Evolutionary conservation across 2,797 vertebrate genomes (phyloP).

Genomic region (Psittacula derbiana): DNA sequence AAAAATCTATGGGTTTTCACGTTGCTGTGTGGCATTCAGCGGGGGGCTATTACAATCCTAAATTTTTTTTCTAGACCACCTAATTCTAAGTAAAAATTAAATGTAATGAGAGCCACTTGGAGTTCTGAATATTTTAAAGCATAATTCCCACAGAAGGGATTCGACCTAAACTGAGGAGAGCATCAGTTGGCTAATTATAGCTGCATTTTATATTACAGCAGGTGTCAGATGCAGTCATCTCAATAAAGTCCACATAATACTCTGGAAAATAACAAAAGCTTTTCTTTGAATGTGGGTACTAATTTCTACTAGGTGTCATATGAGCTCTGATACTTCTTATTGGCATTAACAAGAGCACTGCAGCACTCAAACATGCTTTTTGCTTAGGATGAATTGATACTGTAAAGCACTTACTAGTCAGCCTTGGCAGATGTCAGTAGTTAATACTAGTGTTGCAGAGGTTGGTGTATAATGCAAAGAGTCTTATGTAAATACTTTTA

Average conservation of each 20-base stretch:
- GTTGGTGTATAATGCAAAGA: constrained; percentile 79
- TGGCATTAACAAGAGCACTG: constrained; percentile 78
- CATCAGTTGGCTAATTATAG: constrained; percentile 87
- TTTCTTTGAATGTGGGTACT: constrained; percentile 83
- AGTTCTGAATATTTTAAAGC: constrained; percentile 87
- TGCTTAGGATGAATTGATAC: constrained; percentile 81
- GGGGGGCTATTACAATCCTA: constrained; percentile 87
- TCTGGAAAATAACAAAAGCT: constrained; percentile 82
- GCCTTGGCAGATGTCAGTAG: constrained; percentile 83
- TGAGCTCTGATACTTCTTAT: constrained; percentile 79
- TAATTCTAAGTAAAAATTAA: constrained; percentile 86
- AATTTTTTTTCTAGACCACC: constrained; percentile 84
- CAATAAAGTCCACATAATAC: constrained; percentile 86
- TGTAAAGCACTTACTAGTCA: constrained; percentile 82
- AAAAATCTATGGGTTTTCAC: constrained; percentile 90
- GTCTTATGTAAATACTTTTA: constrained; percentile 80
- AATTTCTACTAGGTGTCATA: constrained; percentile 84
- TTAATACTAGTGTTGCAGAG: constrained; percentile 79
- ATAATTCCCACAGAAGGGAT: constrained; percentile 86
- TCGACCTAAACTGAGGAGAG: constrained; percentile 84
- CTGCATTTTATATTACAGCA: constrained; percentile 86
- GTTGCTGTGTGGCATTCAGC: constrained; percentile 86
- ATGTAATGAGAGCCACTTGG: constrained; percentile 86
- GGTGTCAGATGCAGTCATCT: constrained; percentile 86
- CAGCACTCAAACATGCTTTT: constrained; percentile 81